Conservation (phyloP, 2,888 invertebrate species). For the Epistrophe eligans region DNA sequence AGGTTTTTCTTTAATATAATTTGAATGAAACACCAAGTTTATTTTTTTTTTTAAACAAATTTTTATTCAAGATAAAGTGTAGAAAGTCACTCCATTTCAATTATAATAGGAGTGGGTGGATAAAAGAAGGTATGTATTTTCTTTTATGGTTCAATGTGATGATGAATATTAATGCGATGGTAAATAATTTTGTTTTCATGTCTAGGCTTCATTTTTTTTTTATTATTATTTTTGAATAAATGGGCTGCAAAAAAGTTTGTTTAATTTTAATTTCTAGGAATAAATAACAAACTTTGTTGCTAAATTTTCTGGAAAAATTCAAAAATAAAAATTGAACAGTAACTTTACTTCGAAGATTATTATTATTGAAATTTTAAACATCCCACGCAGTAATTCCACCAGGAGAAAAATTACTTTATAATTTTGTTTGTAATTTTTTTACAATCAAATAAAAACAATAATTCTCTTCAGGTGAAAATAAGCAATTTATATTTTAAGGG, state of each 20-base stretch:
- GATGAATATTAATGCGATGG: not conserved
- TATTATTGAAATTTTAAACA: too few relatives aligned
- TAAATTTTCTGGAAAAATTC: not conserved
- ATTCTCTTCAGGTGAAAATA: too few relatives aligned
- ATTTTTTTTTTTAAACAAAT: too few relatives aligned
- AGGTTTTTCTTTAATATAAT: conserved; percentile 2
- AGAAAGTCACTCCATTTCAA: conserved; percentile 29
- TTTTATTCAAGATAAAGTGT: conserved; percentile 13
- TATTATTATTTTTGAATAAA: not conserved
- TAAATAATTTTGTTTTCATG: not conserved
- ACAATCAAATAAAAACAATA: too few relatives aligned
- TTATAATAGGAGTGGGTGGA: not conserved
- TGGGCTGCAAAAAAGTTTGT: not conserved
- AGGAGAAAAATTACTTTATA: too few relatives aligned
- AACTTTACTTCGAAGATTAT: not conserved
- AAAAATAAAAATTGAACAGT: not conserved
- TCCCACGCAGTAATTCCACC: too few relatives aligned
- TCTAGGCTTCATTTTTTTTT: not conserved
- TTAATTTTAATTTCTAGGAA: not conserved
- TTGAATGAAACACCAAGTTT: conserved; percentile 8
- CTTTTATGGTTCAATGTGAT: not conserved
- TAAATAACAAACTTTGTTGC: not conserved
- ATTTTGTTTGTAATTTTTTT: too few relatives aligned
- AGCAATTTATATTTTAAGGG: too few relatives aligned
- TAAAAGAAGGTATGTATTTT: not conserved